Evolutionary conservation across 1,140 invertebrate genomes (phyloP).

Genomic region (Drosophila parabipectinata): DNA sequence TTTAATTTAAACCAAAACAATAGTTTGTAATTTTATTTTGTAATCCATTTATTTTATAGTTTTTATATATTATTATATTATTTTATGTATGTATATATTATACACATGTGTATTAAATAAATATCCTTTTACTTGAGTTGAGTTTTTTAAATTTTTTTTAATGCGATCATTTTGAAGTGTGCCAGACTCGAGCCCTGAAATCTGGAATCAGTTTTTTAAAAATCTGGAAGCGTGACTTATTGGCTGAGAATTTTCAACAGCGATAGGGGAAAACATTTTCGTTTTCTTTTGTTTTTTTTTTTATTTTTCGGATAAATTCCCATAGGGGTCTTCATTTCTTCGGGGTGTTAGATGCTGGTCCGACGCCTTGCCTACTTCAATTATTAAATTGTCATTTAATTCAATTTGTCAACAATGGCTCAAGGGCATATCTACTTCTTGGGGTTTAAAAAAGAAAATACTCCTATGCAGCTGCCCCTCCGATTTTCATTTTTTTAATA

Average conservation of each 20-base stretch:
- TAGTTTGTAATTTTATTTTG: slow-evolving; percentile 60
- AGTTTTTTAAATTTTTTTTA: slow-evolving; percentile 41
- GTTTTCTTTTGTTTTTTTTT: slow-evolving; percentile 18
- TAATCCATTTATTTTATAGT: slow-evolving; percentile 50
- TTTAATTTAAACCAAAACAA: slow-evolving; percentile 30
- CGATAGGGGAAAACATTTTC: slow-evolving; percentile 57
- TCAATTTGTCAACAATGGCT: slow-evolving; percentile 75
- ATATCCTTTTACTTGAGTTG: slow-evolving; percentile 65
- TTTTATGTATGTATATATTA: slow-evolving; percentile 55
- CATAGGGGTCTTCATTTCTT: slow-evolving; percentile 54
- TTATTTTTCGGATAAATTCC: slow-evolving; percentile 26
- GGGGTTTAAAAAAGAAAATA: slow-evolving; percentile 21
- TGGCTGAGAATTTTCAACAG: slow-evolving; percentile 55
- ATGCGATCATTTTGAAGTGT: slow-evolving; percentile 46
- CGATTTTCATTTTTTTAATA: slow-evolving; percentile 21
- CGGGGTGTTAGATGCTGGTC: slow-evolving; percentile 54
- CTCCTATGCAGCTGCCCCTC: slow-evolving; percentile 29
- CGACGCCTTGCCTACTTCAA: slow-evolving; percentile 55
- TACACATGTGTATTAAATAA: slow-evolving; percentile 56
- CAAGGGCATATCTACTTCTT: slow-evolving; percentile 32
- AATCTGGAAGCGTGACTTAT: slow-evolving; percentile 47
- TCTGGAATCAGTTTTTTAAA: slow-evolving; percentile 28
- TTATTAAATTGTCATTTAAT: slow-evolving; percentile 72
- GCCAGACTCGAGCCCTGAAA: slow-evolving; percentile 38
- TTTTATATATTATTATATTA: slow-evolving; percentile 55